A percentile compares a stretch with the other conserved stretches of the same genome.
Conservation (phyloP, 2,797 vertebrate species). For the Pseudomugil tenellus region DNA sequence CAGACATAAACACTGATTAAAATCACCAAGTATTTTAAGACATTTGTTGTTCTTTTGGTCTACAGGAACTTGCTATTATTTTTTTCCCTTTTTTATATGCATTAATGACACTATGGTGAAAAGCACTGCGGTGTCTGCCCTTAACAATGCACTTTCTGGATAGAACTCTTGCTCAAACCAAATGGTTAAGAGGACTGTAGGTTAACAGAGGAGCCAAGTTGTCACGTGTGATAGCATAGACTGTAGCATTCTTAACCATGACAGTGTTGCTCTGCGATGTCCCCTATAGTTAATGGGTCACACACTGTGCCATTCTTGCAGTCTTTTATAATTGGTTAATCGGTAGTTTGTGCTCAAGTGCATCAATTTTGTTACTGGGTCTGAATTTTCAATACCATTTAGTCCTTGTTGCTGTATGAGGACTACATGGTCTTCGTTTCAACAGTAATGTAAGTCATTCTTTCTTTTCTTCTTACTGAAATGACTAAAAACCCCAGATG, state of each 20-base stretch:
- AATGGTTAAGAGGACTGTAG: conserved; percentile 33
- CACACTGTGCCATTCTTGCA: conserved; percentile 10
- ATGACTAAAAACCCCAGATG: conserved; percentile 38
- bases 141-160: conserved; percentile 70
- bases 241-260: conserved; percentile 56
- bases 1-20: conserved; percentile 66
- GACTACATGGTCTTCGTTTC: conserved; percentile 38
- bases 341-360: conserved; percentile 26
- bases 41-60: conserved; percentile 64
- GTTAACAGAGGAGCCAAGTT: conserved; percentile 40
- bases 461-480: conserved; percentile 42
- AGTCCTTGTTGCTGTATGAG: conserved; percentile 18
- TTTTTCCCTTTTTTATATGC: conserved; percentile 30
- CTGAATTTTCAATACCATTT: conserved; percentile 25
- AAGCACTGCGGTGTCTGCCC: conserved; percentile 81
- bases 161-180: conserved; percentile 25
- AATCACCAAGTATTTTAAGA: conserved; percentile 54
- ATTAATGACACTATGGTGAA: conserved; percentile 68
- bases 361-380: conserved; percentile 31
- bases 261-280: conserved; percentile 40
- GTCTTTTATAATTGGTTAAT: conserved; percentile 23
- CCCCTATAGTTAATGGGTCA: conserved; percentile 29
- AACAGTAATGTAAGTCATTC: conserved; percentile 59
- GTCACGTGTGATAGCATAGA: conserved; percentile 49
- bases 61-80: conserved; percentile 52